Percentiles rank a stretch among this genome's conserved stretches.
phyloP scores from a whole-genome alignment of 1,140 invertebrate species.

The Mercenaria mercenaria region DNA sequence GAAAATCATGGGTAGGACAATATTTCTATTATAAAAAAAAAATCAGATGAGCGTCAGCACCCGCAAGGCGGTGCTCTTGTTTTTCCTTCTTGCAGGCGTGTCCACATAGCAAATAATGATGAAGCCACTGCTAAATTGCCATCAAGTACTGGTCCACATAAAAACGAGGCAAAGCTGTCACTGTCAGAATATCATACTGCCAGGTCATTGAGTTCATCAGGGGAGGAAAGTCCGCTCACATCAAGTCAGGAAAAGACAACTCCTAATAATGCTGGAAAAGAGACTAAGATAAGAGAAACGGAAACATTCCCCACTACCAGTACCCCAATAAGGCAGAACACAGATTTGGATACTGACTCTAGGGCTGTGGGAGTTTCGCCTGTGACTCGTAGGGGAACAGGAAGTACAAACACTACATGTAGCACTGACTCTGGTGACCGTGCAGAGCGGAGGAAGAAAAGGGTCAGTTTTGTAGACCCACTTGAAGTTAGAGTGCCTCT shows the following conservation, averaged over 20 bases:
- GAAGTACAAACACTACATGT: neutral
- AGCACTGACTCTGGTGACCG: neutral
- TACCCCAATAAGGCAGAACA: constrained; percentile 21
- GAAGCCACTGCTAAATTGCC: neutral
- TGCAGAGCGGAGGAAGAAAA: constrained; percentile 9
- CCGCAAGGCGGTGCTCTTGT: no score
- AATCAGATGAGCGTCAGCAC: no score
- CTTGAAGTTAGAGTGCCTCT: constrained; percentile 71
- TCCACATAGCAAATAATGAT: neutral
- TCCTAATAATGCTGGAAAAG: neutral
- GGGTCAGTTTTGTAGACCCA: constrained; percentile 59
- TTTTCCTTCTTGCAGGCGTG: neutral
- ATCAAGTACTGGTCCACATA: neutral
- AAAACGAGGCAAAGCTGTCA: constrained; percentile 36
- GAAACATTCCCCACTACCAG: constrained; percentile 42
- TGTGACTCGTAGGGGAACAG: neutral
- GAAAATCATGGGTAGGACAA: no score
- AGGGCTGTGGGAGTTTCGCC: constrained; percentile 38
- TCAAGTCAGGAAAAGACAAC: neutral
- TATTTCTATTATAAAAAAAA: no score
- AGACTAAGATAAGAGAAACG: neutral
- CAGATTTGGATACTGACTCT: neutral
- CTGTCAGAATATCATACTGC: constrained; percentile 48
- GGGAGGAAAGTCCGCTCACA: constrained; percentile 7
- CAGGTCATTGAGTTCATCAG: constrained; percentile 51